Percentiles rank a stretch among this genome's conserved stretches.
These are phyloP conservation scores for Peromyscus melanophrys DNA, from an alignment of 2,797 vertebrate genomes.

Conservation along the genomic window DNA sequence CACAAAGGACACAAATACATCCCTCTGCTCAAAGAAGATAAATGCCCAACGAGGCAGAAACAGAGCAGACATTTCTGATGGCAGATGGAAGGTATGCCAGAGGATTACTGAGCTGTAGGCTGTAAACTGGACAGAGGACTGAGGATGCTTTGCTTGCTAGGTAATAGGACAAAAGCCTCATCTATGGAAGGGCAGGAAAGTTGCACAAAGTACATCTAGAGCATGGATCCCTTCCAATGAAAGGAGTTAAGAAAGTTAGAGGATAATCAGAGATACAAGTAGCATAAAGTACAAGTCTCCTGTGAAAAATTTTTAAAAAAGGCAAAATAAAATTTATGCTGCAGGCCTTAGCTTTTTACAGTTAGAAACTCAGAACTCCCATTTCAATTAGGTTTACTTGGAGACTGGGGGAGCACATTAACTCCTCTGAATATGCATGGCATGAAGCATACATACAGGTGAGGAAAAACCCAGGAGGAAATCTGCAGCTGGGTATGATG, in stretches of 20 bases:
- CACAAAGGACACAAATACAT: not conserved
- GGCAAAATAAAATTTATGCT: not conserved
- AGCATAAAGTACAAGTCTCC: not conserved
- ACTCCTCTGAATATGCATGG: not conserved
- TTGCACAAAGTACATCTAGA: not conserved
- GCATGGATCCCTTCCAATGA: not conserved
- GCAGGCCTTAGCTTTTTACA: not conserved
- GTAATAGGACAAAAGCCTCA: not conserved
- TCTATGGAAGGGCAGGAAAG: not conserved
- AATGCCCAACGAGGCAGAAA: constrained; percentile 18
- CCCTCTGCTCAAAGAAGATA: constrained; percentile 10
- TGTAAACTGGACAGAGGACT: not conserved
- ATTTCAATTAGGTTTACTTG: constrained; percentile 2
- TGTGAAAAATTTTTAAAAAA: not conserved
- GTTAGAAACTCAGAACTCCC: not conserved
- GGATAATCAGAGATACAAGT: not conserved
- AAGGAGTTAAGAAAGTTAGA: constrained; percentile 9
- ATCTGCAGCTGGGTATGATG: not conserved
- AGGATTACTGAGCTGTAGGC: not conserved
- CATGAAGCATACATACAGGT: not conserved
- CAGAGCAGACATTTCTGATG: constrained; percentile 5
- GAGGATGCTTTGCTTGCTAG: not conserved
- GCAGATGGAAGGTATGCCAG: not conserved
- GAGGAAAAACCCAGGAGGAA: not conserved
- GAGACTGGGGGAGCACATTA: not conserved